Conservation (phyloP, 1,140 invertebrate species). For the Drosophila hydei region DNA sequence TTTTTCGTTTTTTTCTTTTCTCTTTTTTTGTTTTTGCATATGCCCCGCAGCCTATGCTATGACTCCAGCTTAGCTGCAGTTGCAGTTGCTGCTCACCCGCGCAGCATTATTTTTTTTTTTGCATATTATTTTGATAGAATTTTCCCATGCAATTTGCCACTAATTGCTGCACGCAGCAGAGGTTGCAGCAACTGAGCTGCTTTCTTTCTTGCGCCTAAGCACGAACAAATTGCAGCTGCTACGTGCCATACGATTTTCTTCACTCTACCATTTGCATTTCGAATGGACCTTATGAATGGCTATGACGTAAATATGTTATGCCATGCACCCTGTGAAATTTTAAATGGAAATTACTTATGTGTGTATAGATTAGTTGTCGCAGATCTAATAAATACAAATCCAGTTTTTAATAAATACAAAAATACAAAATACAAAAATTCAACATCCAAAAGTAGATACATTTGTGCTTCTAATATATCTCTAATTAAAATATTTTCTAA, state of each 20-base stretch:
- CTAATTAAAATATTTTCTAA: too few species aligned
- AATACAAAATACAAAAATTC: too few species aligned
- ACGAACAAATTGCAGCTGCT: conserved; percentile 55
- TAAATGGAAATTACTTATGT: too few species aligned
- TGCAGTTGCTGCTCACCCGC: conserved; percentile 45
- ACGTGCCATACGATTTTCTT: conserved; percentile 43
- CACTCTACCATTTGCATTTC: not conserved
- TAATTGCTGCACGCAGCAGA: conserved; percentile 75
- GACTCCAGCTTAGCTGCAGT: not conserved
- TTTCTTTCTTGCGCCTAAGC: conserved; percentile 62
- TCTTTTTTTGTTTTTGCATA: conserved; percentile 36
- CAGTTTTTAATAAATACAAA: too few species aligned
- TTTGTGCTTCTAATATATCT: too few species aligned
- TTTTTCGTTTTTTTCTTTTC: conserved; percentile 45
- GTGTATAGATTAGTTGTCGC: too few species aligned
- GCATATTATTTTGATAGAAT: conserved; percentile 75
- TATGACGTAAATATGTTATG: not conserved
- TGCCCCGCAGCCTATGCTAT: conserved; percentile 12
- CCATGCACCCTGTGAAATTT: not conserved
- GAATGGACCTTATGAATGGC: not conserved
- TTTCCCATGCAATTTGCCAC: conserved; percentile 79
- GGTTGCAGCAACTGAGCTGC: conserved; percentile 40
- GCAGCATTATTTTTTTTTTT: conserved; percentile 50
- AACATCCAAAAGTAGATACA: too few species aligned
- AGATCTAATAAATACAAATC: too few species aligned